Percentiles rank a stretch among this genome's conserved stretches.
Conservation (phyloP, 2,797 vertebrate species). For the Sorex maritimensis region DNA sequence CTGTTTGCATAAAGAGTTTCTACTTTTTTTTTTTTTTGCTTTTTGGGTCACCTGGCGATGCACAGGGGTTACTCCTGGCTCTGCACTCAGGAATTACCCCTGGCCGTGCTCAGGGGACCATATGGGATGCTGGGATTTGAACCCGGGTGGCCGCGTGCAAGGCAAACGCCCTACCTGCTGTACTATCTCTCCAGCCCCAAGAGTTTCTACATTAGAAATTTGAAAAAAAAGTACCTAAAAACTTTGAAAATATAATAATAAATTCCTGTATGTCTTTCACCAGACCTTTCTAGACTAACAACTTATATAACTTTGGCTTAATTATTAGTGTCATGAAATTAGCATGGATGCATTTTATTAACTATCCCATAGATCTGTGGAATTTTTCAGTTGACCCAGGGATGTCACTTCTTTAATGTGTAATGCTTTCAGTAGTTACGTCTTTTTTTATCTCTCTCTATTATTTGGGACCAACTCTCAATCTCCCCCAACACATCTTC, state of each 20-base stretch:
- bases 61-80: too few species aligned
- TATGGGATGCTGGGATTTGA: too few species aligned
- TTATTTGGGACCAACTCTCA: too few species aligned
- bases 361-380: not conserved
- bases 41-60: too few species aligned
- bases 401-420: not conserved
- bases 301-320: not conserved
- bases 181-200: too few species aligned
- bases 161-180: too few species aligned
- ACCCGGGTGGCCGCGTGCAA: too few species aligned
- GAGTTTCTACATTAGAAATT: not conserved
- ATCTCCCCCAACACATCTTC: too few species aligned
- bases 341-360: not conserved
- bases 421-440: not conserved
- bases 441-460: not conserved
- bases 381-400: not conserved
- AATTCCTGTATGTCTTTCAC: not conserved
- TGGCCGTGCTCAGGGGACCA: too few species aligned
- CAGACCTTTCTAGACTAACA: not conserved
- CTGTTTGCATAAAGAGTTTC: slow-evolving; percentile 7
- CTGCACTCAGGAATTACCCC: too few species aligned
- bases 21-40: not conserved
- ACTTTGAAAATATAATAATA: not conserved
- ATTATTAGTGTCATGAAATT: slow-evolving; percentile 1
- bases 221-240: not conserved